Evolutionary conservation across 2,888 invertebrate species (phyloP), one percentile per base, ranked within the genome.

Genomic region (Zhuqinia jingwanae): DNA sequence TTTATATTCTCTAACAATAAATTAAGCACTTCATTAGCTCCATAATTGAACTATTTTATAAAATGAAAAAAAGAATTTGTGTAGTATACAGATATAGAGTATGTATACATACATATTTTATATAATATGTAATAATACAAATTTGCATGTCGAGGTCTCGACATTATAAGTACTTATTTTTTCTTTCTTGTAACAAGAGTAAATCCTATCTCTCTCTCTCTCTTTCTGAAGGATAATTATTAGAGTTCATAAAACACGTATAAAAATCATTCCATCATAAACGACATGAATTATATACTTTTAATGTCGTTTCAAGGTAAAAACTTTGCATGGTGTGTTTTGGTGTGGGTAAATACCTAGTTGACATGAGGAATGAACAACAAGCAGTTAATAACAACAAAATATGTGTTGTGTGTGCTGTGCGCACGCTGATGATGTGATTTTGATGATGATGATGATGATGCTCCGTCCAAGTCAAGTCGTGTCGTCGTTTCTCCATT

Each of bases 11-110:
- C 73, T 79, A 85, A 79, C 83, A 85, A 83, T 85, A 88, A 83
- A 83, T 82, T 82, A 88, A 85, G 82, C 85, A 88, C 88, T 83
- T 88, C 85, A 88, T 88, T 88, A 86, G 79, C 79, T 86, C 88
- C 88, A 88, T 86, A 88, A 88, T 79, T 88, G 85, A 85, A 88
- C 86, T 83, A 76, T 81, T 88, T 47, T 76, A 76, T 76, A 76
- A 58, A 79, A 58, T 50, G 60, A 65, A n/a, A 60, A 65, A 47
- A 78, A 81, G 63, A 65, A 17, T 76, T 75, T 56, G 15, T 36
- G 8, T 36, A 36, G 8, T 36, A 36, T 36, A 36, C 8, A 36
- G 8, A 36, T 36, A 8, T 36, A 36, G 8, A 13, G 17, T 47
- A 73, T 47, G n/a, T 10, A 17, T 50, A 20, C 15, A 10, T 25